Evolutionary conservation across 2,888 invertebrate species (phyloP).

Genomic region (Tuberolachnus salignus): DNA sequence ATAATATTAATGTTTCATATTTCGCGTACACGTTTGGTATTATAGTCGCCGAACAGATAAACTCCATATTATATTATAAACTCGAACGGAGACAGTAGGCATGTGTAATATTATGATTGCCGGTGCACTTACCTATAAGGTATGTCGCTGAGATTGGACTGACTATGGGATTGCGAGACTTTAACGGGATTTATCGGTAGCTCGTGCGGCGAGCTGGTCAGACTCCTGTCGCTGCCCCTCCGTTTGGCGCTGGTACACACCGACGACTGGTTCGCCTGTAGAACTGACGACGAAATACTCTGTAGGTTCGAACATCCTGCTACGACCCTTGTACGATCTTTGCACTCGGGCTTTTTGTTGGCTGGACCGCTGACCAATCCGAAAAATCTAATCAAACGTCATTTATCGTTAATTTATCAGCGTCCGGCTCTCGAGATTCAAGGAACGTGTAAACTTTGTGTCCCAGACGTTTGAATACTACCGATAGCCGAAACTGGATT

Average conservation of each 20-base stretch:
- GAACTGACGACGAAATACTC: conserved; percentile 51
- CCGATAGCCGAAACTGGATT: background rate
- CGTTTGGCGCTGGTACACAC: conserved; percentile 63
- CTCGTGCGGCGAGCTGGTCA: conserved; percentile 84
- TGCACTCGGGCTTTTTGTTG: conserved; percentile 72
- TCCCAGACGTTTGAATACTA: too few species aligned
- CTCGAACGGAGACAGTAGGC: conserved; percentile 46
- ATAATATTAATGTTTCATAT: too few species aligned
- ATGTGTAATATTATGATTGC: conserved; percentile 46
- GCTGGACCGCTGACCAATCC: conserved; percentile 75
- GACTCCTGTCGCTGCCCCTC: conserved; percentile 82
- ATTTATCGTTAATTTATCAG: background rate
- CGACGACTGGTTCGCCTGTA: conserved; percentile 57
- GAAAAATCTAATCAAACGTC: conserved; percentile 74
- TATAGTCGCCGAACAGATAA: too few species aligned
- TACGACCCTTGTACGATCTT: conserved; percentile 55
- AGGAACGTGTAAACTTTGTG: too few species aligned
- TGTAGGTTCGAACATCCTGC: conserved; percentile 52
- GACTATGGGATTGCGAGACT: conserved; percentile 86
- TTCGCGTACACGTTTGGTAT: too few species aligned
- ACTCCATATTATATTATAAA: background rate
- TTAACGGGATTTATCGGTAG: conserved; percentile 76
- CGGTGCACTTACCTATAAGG: conserved; percentile 73
- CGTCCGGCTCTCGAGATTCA: too few species aligned
- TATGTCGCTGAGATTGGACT: conserved; percentile 86